Base-by-base conservation (phyloP, 1,140 invertebrate genomes). In the Drosophila lini region DNA sequence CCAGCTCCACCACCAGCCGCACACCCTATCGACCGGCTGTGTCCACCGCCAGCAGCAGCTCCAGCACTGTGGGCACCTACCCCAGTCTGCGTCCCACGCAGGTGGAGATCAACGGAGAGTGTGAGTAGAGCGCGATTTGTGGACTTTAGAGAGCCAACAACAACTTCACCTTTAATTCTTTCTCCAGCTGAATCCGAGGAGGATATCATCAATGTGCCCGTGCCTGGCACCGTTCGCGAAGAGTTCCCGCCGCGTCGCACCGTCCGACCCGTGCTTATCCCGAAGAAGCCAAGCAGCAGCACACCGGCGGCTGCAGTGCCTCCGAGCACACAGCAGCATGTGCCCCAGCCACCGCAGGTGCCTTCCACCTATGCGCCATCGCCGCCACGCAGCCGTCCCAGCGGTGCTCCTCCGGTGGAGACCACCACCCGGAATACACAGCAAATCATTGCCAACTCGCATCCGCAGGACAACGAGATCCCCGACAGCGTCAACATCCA, bases 391-490 rank as follows among this genome's bases (percentile, higher is more conserved):
- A 85, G 40, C 1, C 65, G 74, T 8, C 83, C 82, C 1, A 71
- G 68, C 11, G 68, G 50, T 1, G 28, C 58, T 25, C 71, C 19
- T 19, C 71, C 19, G 25, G 74, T 63, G 71, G 86, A 75, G 82
- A 91, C 91, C 1, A 91, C 91, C 19, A 92, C 92, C 0, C 58
- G 81, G 5, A 92, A 91, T 57, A 90, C 82, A 0, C 92, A 93
- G 48, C 85, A 94, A 60, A 95, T 95, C 40, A 95, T 95, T 25
- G 93, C 95, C 11, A 95, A 95, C 6, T 94, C 93, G 31, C 94
- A 95, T 93, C 94, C 95, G 22, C 94, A 95, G 91, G 95, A 95
- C 42, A 94, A 94, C 71, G 93, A 94, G 88, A 94, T 94, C 41
- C 91, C 93, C 9, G 93, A 93, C 52, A 93, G 93, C 56, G 92